Base-by-base conservation (phyloP, 2,113 vertebrate genomes). In the Eudorcas thomsonii region DNA sequence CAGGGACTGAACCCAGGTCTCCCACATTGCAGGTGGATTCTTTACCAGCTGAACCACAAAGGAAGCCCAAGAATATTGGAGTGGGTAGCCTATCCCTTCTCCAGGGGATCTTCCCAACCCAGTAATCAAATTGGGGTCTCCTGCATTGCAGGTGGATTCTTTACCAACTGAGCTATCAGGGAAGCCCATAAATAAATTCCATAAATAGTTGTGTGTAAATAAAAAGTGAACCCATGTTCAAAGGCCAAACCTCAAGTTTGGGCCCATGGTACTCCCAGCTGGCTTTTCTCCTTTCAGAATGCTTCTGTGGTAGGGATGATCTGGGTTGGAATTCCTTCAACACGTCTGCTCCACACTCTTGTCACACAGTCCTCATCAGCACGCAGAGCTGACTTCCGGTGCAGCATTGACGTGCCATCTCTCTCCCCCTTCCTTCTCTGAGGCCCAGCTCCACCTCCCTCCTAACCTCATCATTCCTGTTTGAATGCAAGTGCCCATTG, bases 401-500 rank as follows among this genome's bases (percentile, higher is more conserved):
- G 17, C 8, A 5, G 10, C 15, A 5, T 5, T 16, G 43, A 50
- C 6, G 14, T 43, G 54, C 30, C 36, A 7, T 36, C 89, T 57
- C 19, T 23, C 64, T 54, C 64, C 14, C 6, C 1, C 16, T 83
- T 62, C 26, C 45, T 78, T 17, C 23, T 39, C 19, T 23, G 28
- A 59, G n/a, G 21, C 28, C 50, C 33, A 28, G 59, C 17, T 21
- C 33, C 12, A 60, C 28, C 6, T n/a, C 5, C 28, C 78, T 85
- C 55, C 9, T 8, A 13, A 16, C 25, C 64, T 54, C 48, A 5
- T 21, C 13, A 13, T 6, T 71, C 52, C 12, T 36, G 59, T 36
- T 50, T 23, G 1, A 2, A 17, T 52, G 17, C 16, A 6, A 2
- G 23, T 30, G 3, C 28, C 17, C 30, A 7, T 25, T 3, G 2